Conservation (phyloP, 1,140 invertebrate genomes). For the Nomia melanderi region DNA sequence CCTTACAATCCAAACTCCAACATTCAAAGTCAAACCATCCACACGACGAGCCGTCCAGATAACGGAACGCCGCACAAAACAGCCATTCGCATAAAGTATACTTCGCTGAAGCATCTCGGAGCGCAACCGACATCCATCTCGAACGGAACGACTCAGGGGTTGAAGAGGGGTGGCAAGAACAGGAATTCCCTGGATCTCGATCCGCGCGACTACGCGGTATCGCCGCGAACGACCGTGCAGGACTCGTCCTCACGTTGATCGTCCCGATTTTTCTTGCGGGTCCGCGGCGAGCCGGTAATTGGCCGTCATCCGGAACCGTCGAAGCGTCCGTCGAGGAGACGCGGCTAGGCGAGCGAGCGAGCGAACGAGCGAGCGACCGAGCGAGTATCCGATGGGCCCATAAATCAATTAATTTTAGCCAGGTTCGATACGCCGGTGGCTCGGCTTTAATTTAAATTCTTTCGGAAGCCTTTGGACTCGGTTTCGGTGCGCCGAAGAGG, state of each 20-base stretch:
- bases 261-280: conserved; percentile 47
- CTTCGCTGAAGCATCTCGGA: no score
- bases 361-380: no score
- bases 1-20: no score
- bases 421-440: conserved; percentile 74
- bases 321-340: no score
- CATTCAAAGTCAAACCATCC: no score
- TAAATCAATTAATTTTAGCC: conserved; percentile 81
- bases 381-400: no score
- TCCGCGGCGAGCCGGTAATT: conserved; percentile 29
- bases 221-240: neutral
- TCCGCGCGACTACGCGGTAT: neutral
- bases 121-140: no score
- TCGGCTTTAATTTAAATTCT: conserved; percentile 79
- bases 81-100: no score
- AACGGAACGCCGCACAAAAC: no score
- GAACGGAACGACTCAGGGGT: no score
- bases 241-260: neutral
- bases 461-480: conserved; percentile 73
- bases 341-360: no score
- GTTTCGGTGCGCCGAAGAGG: conserved; percentile 13
- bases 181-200: conserved; percentile 24
- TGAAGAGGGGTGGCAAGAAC: conserved; percentile 10
- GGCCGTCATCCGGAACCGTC: conserved; percentile 44
- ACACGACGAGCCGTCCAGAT: no score